Percentiles rank a stretch among this genome's conserved stretches.
Evolutionary conservation across 2,888 invertebrate genomes (phyloP).

Genomic region (Xanthia togata): DNA sequence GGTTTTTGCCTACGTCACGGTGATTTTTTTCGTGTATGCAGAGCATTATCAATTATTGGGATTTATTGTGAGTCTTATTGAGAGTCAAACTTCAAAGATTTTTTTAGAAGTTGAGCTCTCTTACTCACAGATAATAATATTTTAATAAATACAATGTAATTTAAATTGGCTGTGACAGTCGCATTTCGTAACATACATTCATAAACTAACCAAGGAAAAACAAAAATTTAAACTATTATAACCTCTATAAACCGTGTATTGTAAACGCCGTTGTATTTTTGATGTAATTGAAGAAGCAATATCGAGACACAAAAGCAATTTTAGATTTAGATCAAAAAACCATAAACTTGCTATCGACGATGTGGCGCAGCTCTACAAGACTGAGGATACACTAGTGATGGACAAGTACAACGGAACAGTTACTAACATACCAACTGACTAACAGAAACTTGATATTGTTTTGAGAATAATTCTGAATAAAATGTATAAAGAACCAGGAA

Average conservation of each 20-base stretch:
- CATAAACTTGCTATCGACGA: conserved; percentile 78
- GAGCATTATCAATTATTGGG: background rate
- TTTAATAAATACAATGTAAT: background rate
- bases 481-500: background rate
- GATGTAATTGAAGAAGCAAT: conserved; percentile 72
- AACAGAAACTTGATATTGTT: background rate
- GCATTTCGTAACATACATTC: background rate
- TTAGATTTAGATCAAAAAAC: conserved; percentile 84
- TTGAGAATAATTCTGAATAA: background rate
- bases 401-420: conserved; percentile 19
- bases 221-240: background rate
- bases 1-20: background rate
- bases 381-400: conserved; percentile 43
- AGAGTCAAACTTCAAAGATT: background rate
- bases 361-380: conserved; percentile 60
- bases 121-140: background rate
- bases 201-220: background rate
- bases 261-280: conserved; percentile 40
- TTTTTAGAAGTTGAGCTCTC: background rate
- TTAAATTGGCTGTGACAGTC: background rate
- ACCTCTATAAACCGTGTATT: background rate
- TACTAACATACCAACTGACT: background rate
- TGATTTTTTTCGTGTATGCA: too few relatives aligned
- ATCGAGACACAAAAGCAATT: conserved; percentile 81
- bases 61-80: too few relatives aligned